A percentile compares a stretch with the other conserved stretches of the same genome.
Conservation (phyloP, 2,113 vertebrate genomes). For the Chaetops frenatus region DNA sequence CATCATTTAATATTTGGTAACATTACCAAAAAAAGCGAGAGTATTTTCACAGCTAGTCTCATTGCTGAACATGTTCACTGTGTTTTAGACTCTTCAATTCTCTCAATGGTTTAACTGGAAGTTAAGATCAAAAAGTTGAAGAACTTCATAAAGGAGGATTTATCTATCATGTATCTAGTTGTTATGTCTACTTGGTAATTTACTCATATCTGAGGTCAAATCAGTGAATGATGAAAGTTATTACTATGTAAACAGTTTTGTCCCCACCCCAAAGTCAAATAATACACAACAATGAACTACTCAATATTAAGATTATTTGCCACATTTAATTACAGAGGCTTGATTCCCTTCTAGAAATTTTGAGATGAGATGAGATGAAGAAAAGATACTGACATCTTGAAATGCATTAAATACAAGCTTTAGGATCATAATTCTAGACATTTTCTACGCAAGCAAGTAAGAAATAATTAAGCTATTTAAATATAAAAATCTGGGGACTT, state of each 20-base stretch:
- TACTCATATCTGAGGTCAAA: background rate
- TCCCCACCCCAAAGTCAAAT: background rate
- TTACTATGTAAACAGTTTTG: background rate
- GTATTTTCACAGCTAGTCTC: slow-evolving; percentile 34
- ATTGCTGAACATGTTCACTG: slow-evolving; percentile 13
- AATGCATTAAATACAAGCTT: background rate
- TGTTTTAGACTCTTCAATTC: slow-evolving; percentile 35
- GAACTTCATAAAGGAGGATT: background rate
- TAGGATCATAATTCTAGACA: background rate
- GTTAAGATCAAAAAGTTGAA: slow-evolving; percentile 32
- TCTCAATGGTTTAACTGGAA: slow-evolving; percentile 35
- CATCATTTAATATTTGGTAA: slow-evolving; percentile 28
- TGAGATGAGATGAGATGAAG: background rate
- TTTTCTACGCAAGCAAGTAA: background rate
- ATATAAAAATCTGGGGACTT: background rate
- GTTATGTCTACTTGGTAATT: background rate
- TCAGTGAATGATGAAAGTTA: background rate
- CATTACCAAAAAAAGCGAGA: slow-evolving; percentile 1
- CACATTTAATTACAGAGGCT: background rate
- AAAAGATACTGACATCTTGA: background rate
- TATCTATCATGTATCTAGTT: background rate
- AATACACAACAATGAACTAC: background rate
- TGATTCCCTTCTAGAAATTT: background rate
- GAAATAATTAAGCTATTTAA: background rate
- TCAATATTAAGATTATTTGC: background rate